Evolutionary conservation across 2,888 invertebrate species (phyloP).

Genomic region (Epinotia ramella): DNA sequence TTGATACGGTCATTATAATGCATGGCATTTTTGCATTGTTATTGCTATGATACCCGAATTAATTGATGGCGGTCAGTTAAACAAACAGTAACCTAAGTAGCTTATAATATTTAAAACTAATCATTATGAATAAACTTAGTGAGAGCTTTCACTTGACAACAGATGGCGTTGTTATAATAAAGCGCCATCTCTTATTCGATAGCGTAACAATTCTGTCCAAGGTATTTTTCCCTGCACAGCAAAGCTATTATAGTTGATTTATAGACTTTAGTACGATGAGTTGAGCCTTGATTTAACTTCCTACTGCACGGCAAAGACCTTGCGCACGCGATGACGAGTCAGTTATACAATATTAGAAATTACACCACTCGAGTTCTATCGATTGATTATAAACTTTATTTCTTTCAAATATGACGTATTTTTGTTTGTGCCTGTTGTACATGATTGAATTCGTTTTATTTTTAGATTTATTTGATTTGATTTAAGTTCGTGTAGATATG

Average conservation of each 20-base stretch:
- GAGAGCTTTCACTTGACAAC: background rate
- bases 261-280: constrained; percentile 44
- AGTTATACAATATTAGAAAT: constrained; percentile 45
- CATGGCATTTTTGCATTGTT: constrained; percentile 12
- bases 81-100: background rate
- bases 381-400: constrained; percentile 30
- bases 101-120: too few relatives aligned
- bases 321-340: constrained; percentile 42
- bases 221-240: constrained; percentile 25
- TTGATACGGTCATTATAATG: constrained; percentile 38
- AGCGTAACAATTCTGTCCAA: constrained; percentile 7
- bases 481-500: constrained; percentile 19
- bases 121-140: background rate
- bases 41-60: constrained; percentile 12
- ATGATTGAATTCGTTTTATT: constrained; percentile 10
- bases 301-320: constrained; percentile 46
- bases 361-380: constrained; percentile 35
- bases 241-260: constrained; percentile 42
- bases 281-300: constrained; percentile 44
- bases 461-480: constrained; percentile 28
- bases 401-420: constrained; percentile 3
- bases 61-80: background rate
- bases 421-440: background rate
- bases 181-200: constrained; percentile 31
- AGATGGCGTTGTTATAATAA: constrained; percentile 26